phyloP scores from a whole-genome alignment of 2,797 vertebrate species.

The Loriculus beryllinus region DNA sequence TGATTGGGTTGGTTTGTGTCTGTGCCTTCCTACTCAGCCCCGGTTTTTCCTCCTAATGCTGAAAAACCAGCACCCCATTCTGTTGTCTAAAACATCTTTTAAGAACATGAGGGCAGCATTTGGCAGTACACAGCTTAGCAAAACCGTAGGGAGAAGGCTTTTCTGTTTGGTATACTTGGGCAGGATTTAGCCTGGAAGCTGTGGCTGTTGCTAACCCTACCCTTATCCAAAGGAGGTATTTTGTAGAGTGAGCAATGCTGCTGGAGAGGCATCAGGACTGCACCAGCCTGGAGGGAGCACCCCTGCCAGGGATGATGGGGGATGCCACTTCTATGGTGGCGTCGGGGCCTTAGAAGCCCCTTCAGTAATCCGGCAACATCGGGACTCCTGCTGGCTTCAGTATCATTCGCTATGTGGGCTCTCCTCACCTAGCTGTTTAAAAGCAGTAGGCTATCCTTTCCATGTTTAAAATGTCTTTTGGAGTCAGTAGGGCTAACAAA shows the following conservation, averaged over 20 bases:
- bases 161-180: accelerated
- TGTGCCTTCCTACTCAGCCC: not conserved
- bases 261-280: accelerated
- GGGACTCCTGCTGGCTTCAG: not conserved
- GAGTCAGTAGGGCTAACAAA: not conserved
- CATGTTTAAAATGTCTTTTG: not conserved
- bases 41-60: accelerated
- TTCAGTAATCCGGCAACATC: not conserved
- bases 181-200: accelerated
- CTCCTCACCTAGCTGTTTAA: not conserved
- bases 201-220: not conserved
- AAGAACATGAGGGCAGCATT: not conserved
- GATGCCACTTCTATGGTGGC: not conserved
- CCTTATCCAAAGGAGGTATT: not conserved
- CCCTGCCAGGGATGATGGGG: not conserved
- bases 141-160: not conserved
- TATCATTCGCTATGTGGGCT: not conserved
- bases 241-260: not conserved
- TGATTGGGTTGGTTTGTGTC: not conserved
- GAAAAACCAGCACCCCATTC: not conserved
- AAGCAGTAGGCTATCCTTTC: not conserved
- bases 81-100: not conserved
- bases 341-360: accelerated
- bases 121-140: not conserved
- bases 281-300: not conserved